Conservation (phyloP, 2,888 invertebrate species). For the Drosophila nigritarsus region DNA sequence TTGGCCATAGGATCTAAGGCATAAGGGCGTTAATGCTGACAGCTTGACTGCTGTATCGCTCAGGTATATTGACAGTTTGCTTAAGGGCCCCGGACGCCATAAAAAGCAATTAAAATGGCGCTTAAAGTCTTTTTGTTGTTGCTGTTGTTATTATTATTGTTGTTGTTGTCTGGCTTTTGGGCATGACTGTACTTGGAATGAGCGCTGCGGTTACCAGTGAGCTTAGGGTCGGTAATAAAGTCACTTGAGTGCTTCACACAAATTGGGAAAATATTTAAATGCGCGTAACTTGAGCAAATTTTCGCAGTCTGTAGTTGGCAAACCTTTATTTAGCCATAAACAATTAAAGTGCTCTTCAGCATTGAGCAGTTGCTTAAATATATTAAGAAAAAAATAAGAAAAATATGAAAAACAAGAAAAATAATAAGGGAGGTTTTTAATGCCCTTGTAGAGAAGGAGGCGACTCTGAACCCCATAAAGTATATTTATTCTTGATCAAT, state of each 20-base stretch:
- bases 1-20: conserved; percentile 5
- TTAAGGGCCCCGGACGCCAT: conserved; percentile 26
- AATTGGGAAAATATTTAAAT: conserved; percentile 20
- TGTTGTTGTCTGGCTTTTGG: conserved; percentile 22
- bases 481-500: not conserved
- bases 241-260: conserved; percentile 25
- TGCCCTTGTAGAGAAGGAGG: not conserved
- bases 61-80: conserved; percentile 47
- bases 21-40: conserved; percentile 35
- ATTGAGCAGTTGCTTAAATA: not conserved
- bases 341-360: not conserved
- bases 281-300: conserved; percentile 5
- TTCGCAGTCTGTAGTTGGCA: not conserved
- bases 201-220: conserved; percentile 23
- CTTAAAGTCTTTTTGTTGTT: conserved; percentile 27
- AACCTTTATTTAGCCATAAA: conserved; percentile 3
- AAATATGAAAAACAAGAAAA: too few species aligned
- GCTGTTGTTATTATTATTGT: not conserved
- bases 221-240: conserved; percentile 27
- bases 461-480: not conserved
- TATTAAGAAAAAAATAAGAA: not conserved
- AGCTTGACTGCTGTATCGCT: conserved; percentile 33
- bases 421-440: not conserved
- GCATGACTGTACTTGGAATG: conserved; percentile 41
- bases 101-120: conserved; percentile 55